phyloP scores from a whole-genome alignment of 2,797 vertebrate species.

The Dipus sagitta region DNA sequence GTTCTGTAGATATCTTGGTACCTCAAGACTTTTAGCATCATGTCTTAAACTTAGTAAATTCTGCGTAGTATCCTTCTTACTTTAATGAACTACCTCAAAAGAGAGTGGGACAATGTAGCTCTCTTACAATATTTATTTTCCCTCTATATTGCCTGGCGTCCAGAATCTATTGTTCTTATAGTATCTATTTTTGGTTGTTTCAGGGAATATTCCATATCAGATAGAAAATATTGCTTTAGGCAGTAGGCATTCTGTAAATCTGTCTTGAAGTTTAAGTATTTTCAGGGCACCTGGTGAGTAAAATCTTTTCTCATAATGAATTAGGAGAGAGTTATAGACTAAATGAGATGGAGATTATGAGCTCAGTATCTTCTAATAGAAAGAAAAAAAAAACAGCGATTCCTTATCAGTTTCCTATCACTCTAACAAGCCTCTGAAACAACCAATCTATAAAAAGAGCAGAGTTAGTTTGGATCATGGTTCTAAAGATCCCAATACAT shows the following conservation, averaged over 20 bases:
- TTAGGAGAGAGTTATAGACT: background rate
- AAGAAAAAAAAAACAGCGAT: background rate
- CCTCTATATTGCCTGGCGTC: background rate
- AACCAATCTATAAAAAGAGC: background rate
- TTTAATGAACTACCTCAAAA: background rate
- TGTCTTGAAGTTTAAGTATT: background rate
- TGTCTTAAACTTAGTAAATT: slow-evolving; percentile 16
- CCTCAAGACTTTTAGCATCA: background rate
- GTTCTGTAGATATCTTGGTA: background rate
- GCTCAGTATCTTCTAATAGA: background rate
- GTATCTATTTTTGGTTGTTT: background rate
- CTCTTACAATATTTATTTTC: background rate
- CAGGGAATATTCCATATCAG: background rate
- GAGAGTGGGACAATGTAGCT: background rate
- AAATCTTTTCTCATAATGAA: background rate
- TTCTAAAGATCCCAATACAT: background rate
- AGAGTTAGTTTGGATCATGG: background rate
- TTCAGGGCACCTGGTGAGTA: background rate
- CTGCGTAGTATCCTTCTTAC: background rate
- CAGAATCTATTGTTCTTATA: background rate
- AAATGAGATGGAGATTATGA: background rate
- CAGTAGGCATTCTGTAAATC: background rate
- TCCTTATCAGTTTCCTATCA: background rate
- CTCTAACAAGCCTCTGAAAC: background rate
- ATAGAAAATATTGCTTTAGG: background rate